Percentiles rank a stretch among this genome's conserved stretches.
Evolutionary conservation across 2,113 vertebrate species (phyloP).

Genomic region (Dicrurus megarhynchus): DNA sequence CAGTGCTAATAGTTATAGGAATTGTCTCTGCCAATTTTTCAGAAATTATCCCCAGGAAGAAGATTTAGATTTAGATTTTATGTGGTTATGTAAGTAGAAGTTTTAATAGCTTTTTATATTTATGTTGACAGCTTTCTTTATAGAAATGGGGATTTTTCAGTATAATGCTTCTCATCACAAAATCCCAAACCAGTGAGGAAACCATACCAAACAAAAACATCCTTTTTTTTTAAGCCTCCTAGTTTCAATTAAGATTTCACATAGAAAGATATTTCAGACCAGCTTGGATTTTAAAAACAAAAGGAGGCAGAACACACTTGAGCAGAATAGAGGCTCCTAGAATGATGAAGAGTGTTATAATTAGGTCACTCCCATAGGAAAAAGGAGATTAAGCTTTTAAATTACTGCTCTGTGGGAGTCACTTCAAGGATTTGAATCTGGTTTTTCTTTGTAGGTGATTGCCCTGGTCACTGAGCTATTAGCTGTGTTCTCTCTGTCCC

Average conservation of each 20-base stretch:
- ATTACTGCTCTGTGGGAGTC: neutral
- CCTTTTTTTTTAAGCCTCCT: neutral
- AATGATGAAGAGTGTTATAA: neutral
- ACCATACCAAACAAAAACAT: neutral
- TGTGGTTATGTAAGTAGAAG: neutral
- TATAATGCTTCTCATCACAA: neutral
- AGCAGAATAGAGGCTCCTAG: neutral
- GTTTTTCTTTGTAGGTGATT: neutral
- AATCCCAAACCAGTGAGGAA: neutral
- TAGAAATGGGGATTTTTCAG: neutral
- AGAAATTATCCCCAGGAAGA: neutral
- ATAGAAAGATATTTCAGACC: neutral
- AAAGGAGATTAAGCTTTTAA: neutral
- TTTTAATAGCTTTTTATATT: neutral
- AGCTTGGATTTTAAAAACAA: neutral
- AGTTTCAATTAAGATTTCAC: neutral
- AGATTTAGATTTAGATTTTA: neutral
- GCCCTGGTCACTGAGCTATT: neutral
- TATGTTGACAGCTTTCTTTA: neutral
- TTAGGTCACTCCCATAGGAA: neutral
- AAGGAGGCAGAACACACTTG: neutral
- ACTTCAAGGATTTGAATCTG: neutral
- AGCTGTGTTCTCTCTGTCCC: neutral
- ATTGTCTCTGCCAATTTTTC: neutral
- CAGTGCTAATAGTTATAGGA: neutral